Base-by-base conservation (phyloP, 2,113 vertebrate species). In the Myotis davidii region DNA sequence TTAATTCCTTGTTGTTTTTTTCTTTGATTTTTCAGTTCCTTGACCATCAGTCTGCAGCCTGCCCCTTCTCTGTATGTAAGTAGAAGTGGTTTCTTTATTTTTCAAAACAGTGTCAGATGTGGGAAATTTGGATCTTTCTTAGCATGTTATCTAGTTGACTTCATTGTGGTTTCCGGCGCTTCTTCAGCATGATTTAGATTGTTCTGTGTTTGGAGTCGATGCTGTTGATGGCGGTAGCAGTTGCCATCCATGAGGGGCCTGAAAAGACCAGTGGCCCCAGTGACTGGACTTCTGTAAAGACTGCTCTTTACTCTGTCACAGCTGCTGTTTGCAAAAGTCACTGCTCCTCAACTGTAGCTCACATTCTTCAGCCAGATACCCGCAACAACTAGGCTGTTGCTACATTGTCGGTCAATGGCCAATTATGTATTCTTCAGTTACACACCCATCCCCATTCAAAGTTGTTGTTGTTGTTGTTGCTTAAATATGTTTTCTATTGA, bases 21-120 rank as follows among this genome's bases (percentile, higher is more conserved):
- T 95, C 76, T 76, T 98, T 95, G 82, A 76, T 97, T 89, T 89
- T 96, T 91, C 77, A 86, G 96, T 97, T 97, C 96, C 76, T 97
- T 90, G 92, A 97, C 93, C 3, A 16, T 95, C 97, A 91, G 73
- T 97, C 97, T 95, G 93, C 96, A 94, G 64, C 97, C 97, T 97
- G 97, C 93, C 61, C 69, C 84, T 97, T 96, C 90, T 92, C 94
- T 85, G 96, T 94, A 61, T 85, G 98, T 98, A 97, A 98, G 98
- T 98, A 97, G 89, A 85, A 89, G 25, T 92, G 79, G 9, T 96
- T 95, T 97, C 76, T 90, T 96, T 86, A 81, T 34, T 84, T 98
- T 91, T 92, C 34, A 54, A 14, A 64, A 12, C 18, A 61, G 8
- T 34, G 20, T 42, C 52, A 5, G 37, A 65, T 78, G 87, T 94